Evolutionary conservation across 2,113 vertebrate species (phyloP).

Genomic region (Vimba vimba): DNA sequence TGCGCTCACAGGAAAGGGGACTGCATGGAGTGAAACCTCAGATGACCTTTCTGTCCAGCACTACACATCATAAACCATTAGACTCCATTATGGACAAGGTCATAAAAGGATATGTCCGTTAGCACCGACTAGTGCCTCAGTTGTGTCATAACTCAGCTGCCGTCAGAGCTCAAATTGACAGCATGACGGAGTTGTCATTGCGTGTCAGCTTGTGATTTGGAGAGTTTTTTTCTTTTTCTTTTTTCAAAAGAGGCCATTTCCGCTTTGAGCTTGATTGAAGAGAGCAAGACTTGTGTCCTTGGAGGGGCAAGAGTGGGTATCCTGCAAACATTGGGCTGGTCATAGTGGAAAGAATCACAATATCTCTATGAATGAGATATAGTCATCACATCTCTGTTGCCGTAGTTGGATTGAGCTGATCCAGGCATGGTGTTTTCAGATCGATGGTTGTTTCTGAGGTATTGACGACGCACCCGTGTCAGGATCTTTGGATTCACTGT

Average conservation of each 20-base stretch:
- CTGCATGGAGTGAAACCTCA: conserved; percentile 4
- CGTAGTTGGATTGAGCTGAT: conserved; percentile 47
- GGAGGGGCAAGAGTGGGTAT: conserved; percentile 44
- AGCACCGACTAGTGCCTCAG: conserved; percentile 62
- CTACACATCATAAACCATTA: conserved; percentile 60
- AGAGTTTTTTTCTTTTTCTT: background rate
- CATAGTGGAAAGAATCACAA: background rate
- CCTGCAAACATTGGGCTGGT: conserved; percentile 52
- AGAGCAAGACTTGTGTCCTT: conserved; percentile 47
- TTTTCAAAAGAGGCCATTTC: conserved; percentile 9
- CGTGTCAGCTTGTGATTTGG: conserved; percentile 58
- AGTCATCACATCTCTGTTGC: background rate
- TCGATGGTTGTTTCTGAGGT: conserved; percentile 74
- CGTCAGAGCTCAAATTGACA: conserved; percentile 62
- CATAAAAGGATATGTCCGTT: conserved; percentile 64
- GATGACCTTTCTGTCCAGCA: conserved; percentile 60
- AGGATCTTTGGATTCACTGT: conserved; percentile 62
- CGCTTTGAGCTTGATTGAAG: conserved; percentile 24
- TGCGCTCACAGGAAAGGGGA: conserved; percentile 19
- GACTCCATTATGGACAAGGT: conserved; percentile 70
- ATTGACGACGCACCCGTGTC: conserved; percentile 71
- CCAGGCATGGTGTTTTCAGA: conserved; percentile 64
- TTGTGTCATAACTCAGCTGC: conserved; percentile 49
- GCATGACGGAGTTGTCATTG: conserved; percentile 67
- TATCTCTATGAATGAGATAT: background rate